A percentile compares a stretch with the other conserved stretches of the same genome.
Conservation (phyloP, 2,888 invertebrate species). For the Apocheima hispidaria region DNA sequence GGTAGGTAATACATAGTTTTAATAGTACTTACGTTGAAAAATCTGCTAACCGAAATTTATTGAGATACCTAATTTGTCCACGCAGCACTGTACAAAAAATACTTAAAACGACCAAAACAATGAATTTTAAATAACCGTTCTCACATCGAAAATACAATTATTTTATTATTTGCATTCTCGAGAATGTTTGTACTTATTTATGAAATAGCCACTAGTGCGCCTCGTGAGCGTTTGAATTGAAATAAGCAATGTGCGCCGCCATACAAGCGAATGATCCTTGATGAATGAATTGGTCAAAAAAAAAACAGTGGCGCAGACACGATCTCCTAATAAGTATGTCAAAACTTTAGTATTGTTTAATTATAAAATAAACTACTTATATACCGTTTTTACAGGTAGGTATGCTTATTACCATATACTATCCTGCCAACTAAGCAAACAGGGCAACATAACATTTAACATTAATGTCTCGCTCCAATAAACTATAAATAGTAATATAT, state of each 20-base stretch:
- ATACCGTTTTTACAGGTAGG: neutral
- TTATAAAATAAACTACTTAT: neutral
- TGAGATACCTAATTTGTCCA: constrained; percentile 8
- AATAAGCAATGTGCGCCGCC: constrained; percentile 58
- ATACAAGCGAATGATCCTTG: constrained; percentile 55
- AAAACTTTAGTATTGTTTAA: constrained; percentile 10
- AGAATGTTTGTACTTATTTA: constrained; percentile 16
- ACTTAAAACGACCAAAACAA: constrained; percentile 20
- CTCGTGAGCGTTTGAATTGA: constrained; percentile 62
- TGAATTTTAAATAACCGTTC: constrained; percentile 29
- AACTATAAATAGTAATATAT: neutral
- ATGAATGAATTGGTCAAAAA: constrained; percentile 44
- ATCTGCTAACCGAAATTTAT: neutral
- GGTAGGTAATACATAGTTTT: neutral
- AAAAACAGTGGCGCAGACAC: constrained; percentile 36
- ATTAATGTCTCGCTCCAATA: neutral
- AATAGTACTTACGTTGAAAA: constrained; percentile 17
- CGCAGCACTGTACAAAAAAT: constrained; percentile 5
- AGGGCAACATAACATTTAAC: neutral
- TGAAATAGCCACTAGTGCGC: constrained; percentile 47
- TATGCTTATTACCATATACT: neutral
- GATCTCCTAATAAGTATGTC: constrained; percentile 28
- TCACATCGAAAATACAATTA: constrained; percentile 18
- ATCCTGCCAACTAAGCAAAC: constrained; percentile 1
- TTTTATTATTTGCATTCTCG: constrained; percentile 19